phyloP scores from a whole-genome alignment of 2,113 vertebrate genomes.

The Cololabis saira region DNA sequence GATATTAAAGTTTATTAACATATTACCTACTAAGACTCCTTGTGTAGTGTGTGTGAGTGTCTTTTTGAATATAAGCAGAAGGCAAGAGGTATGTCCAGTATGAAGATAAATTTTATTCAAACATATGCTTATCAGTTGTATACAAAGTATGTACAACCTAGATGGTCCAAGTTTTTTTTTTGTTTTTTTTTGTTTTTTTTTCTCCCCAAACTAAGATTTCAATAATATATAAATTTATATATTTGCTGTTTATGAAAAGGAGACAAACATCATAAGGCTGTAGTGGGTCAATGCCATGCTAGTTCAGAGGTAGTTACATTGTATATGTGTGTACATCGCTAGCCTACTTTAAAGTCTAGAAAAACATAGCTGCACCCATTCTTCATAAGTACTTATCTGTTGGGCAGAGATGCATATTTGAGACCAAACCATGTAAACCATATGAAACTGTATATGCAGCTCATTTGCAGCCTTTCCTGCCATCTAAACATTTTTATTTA shows the following conservation, averaged over 20 bases:
- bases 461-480: conserved; percentile 30
- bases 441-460: conserved; percentile 37
- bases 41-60: neutral
- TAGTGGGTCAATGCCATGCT: conserved; percentile 78
- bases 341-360: conserved; percentile 70
- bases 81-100: conserved; percentile 43
- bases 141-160: conserved; percentile 87
- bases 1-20: conserved; percentile 4
- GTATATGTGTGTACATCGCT: conserved; percentile 60
- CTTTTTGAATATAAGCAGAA: conserved; percentile 10
- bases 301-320: conserved; percentile 87
- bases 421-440: conserved; percentile 59
- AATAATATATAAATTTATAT: conserved; percentile 78
- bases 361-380: conserved; percentile 60
- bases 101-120: conserved; percentile 81
- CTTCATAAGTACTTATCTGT: conserved; percentile 38
- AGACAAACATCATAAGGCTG: conserved; percentile 74
- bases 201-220: conserved; percentile 79
- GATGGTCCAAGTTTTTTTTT: conserved; percentile 57
- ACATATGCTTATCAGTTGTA: conserved; percentile 75
- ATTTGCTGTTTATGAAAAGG: conserved; percentile 80
- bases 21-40: neutral
- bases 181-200: conserved; percentile 49
- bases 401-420: conserved; percentile 44
- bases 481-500: conserved; percentile 11